Base-by-base conservation (phyloP, 2,888 invertebrate genomes). In the Halictus quadricinctus region DNA sequence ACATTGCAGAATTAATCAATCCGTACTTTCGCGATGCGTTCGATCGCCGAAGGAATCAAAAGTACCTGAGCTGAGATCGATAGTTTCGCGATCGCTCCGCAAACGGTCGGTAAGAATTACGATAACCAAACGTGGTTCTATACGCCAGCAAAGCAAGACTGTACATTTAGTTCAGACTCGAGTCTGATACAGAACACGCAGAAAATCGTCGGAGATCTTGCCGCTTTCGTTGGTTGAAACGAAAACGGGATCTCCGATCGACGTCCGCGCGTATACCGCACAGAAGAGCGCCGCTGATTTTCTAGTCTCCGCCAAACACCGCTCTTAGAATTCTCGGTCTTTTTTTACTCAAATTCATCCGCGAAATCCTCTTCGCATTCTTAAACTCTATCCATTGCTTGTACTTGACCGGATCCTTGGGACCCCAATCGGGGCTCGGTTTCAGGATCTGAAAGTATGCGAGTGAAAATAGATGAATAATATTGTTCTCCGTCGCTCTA, bases 361-460 rank as follows among this genome's bases (percentile, higher is more conserved):
- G 95, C 92, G 79, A 93, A 91, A 76, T 95, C 95, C 64, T 95
- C 95, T 72, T 96, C 94, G 86, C 80, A 1, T 92, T 94, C 81
- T 96, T 96, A 91, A 96, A 96, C n/a, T 95, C 95, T 1, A 93
- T 92, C 97, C 97, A 97, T 86, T 96, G 95, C 48, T 95, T 95
- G 54, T 95, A 95, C 0, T 94, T 95, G 48, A 95, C 94, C 0
- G 95, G 93, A 83, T 96, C 95, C 13, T 94, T 94, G 0, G 97
- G 97, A 0, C 97, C 97, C 97, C 97, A 97, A 8, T 95, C 94
- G 21, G 94, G 91, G 80, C 95, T 95, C 66, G 96, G 95, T 66
- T 95, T 93, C 91, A 96, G 95, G 0, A 95, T 95, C 96, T 96
- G 94, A 88, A 94, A 43, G 0, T 41, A 10, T 2, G 25, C 64